Base-by-base conservation (phyloP, 2,888 invertebrate genomes). In the Apodemia mormo region DNA sequence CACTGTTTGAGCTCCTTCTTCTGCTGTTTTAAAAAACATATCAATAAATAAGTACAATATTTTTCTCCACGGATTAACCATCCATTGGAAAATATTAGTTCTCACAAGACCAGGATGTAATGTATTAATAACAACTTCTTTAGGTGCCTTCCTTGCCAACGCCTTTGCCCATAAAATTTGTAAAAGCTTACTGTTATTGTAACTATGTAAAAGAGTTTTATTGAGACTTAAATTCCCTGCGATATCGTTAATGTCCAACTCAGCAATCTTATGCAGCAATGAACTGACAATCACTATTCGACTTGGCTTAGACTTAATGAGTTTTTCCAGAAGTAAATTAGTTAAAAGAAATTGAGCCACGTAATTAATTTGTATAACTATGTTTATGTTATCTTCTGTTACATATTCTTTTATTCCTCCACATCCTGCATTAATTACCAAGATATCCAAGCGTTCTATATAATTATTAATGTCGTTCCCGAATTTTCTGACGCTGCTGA, bases 71-170 rank as follows among this genome's bases (percentile, higher is more conserved):
- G 69, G 8, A 1, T 73, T 66, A 0, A 95, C 94, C 12, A 94
- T 85, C 76, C 94, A 95, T 49, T 95, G 93, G 94, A 96, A 97
- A 68, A 97, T 97, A 37, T 96, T 96, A 0, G 96, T 96, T 81
- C 96, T 95, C 54, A 97, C 96, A 83, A 96, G 89, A 12, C 98
- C 98, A 0, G 98, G 98, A 87, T 98, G 97, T 67, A 97, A 85
- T 75, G 95, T 96, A 81, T 98, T 98, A 0, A 95, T 96, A 0
- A 96, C 96, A 0, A 97, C 95, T 4, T 95, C 95, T 12, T 78
- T 77, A 1, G 89, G 86, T 2, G 93, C 73, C 40, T 83, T 80
- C 56, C 85, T 87, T 0, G 86, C 85, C 14, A 94, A 80, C 6
- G 91, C 92, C 67, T 86, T 91, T 14, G 84, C 83, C 84, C 90